Evolutionary conservation across 1,140 invertebrate species (phyloP).

Genomic region (Mya arenaria): DNA sequence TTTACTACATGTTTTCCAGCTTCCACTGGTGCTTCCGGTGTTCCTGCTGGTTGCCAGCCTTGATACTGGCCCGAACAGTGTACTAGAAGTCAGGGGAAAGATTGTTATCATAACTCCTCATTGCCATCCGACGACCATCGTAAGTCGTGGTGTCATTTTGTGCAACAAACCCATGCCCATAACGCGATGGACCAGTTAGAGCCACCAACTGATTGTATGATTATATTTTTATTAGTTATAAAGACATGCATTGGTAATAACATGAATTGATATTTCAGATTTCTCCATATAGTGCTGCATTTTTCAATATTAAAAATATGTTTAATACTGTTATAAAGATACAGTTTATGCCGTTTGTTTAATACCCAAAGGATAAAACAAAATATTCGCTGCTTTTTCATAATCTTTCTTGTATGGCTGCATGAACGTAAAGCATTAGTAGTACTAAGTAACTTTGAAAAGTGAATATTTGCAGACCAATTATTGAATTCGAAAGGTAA

Average conservation of each 20-base stretch:
- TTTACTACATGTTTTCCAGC: too few relatives aligned
- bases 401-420: background rate
- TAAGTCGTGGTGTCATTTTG: conserved; percentile 81
- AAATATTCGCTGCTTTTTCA: background rate
- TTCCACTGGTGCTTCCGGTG: conserved; percentile 67
- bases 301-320: background rate
- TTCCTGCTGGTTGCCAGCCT: conserved; percentile 63
- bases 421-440: background rate
- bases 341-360: background rate
- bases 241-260: too few relatives aligned
- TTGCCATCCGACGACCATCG: conserved; percentile 82
- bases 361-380: background rate
- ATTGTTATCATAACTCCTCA: conserved; percentile 87
- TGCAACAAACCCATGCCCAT: conserved; percentile 89
- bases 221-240: conserved; percentile 88
- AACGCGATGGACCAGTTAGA: too few relatives aligned
- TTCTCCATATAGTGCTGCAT: background rate
- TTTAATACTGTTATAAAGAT: background rate
- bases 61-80: conserved; percentile 66
- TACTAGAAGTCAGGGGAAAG: conserved; percentile 90
- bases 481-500: too few relatives aligned
- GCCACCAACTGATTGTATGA: too few relatives aligned
- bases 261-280: conserved; percentile 75
- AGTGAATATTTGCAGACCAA: background rate
- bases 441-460: background rate